These are phyloP conservation scores for Tenthredo mesomela DNA, from an alignment of 2,888 invertebrate genomes.

Conservation along the genomic window DNA sequence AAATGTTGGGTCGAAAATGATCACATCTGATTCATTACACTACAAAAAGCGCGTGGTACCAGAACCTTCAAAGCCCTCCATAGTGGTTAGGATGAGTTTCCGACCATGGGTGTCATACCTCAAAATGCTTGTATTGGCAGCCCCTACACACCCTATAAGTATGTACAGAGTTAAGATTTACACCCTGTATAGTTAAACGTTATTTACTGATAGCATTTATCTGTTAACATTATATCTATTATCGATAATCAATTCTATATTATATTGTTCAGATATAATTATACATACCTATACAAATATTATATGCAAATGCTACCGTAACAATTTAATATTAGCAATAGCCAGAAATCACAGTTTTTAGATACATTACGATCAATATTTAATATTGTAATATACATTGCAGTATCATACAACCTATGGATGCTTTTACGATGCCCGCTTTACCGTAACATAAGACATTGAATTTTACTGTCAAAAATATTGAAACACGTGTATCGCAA, in stretches of 20 bases:
- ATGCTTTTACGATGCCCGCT: background rate
- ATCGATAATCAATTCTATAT: slow-evolving; percentile 4
- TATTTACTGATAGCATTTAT: slow-evolving; percentile 7
- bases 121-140: too few species aligned
- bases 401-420: background rate
- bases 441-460: background rate
- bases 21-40: too few species aligned
- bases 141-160: too few species aligned
- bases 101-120: too few species aligned
- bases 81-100: too few species aligned
- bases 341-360: background rate
- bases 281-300: background rate
- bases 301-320: background rate
- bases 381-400: background rate
- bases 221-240: background rate
- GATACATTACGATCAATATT: background rate
- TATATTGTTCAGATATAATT: slow-evolving; percentile 2
- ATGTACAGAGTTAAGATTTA: too few species aligned
- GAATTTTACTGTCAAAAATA: background rate
- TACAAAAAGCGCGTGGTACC: too few species aligned
- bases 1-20: too few species aligned
- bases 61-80: too few species aligned
- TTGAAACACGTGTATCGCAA: slow-evolving; percentile 68
- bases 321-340: background rate
- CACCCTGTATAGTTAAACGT: background rate